Conservation (phyloP, 2,797 vertebrate genomes). For the Glyptemys insculpta region DNA sequence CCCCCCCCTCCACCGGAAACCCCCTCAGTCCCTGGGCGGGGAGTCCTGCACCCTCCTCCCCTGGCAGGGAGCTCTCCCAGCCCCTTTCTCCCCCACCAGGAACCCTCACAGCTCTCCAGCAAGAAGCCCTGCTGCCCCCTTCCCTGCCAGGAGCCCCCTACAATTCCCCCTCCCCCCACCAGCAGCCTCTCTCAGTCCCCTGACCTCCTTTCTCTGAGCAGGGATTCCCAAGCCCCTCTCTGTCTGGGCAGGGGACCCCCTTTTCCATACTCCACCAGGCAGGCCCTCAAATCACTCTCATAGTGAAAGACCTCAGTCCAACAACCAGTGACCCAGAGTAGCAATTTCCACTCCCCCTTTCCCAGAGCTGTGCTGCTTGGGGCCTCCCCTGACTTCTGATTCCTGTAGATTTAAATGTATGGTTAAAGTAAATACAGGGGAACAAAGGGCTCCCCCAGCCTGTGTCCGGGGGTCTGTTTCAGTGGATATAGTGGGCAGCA, state of each 20-base stretch:
- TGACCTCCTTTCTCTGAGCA: too few species aligned
- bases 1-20: too few species aligned
- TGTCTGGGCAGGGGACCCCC: too few species aligned
- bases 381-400: background rate
- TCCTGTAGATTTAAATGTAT: background rate
- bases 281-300: background rate
- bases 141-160: background rate
- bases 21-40: too few species aligned
- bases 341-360: background rate
- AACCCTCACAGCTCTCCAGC: too few species aligned
- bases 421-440: background rate
- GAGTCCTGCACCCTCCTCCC: background rate
- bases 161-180: background rate
- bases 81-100: background rate
- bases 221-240: background rate
- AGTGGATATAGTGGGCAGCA: background rate
- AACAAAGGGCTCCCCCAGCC: background rate
- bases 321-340: background rate
- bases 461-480: background rate
- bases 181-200: background rate
- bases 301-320: background rate
- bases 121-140: background rate
- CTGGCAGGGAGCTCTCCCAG: background rate
- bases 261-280: background rate
- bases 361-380: background rate